Percentiles rank a stretch among this genome's conserved stretches.
Evolutionary conservation across 2,797 vertebrate genomes (phyloP).

Genomic region (Poecilia wingei): DNA sequence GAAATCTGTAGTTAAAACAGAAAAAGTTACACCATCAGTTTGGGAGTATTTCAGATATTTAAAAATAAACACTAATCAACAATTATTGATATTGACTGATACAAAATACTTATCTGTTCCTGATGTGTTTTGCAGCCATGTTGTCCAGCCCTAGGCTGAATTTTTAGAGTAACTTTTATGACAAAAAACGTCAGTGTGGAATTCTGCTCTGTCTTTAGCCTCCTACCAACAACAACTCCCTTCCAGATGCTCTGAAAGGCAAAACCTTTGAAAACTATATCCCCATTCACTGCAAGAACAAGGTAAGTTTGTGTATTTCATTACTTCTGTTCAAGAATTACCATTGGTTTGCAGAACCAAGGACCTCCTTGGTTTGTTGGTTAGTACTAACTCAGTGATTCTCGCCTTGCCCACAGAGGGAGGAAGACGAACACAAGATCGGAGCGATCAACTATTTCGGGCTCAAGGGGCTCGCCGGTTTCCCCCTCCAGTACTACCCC

Average conservation of each 20-base stretch:
- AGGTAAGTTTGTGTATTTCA: slow-evolving; percentile 76
- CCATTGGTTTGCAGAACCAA: background rate
- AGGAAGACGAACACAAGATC: slow-evolving; percentile 83
- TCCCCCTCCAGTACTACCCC: slow-evolving; percentile 96
- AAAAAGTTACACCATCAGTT: too few relatives aligned
- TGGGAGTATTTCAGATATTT: too few relatives aligned
- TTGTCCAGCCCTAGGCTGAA: too few relatives aligned
- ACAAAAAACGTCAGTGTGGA: background rate
- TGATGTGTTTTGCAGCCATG: too few relatives aligned
- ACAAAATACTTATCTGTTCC: too few relatives aligned
- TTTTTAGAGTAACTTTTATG: background rate
- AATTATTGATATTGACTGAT: too few relatives aligned
- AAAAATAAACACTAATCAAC: too few relatives aligned
- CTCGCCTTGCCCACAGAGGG: slow-evolving; percentile 76
- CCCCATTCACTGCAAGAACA: slow-evolving; percentile 88
- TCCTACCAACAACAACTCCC: slow-evolving; percentile 70
- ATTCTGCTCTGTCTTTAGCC: slow-evolving; percentile 74
- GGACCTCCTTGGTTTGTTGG: background rate
- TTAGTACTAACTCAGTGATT: background rate
- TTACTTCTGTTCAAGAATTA: background rate
- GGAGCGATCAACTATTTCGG: slow-evolving; percentile 86
- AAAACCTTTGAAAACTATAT: slow-evolving; percentile 76
- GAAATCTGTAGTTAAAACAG: too few relatives aligned
- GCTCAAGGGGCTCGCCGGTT: slow-evolving; percentile 75
- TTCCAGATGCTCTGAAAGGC: slow-evolving; percentile 62